Percentiles rank a stretch among this genome's conserved stretches.
Conservation (phyloP, 2,888 invertebrate genomes). For the Aproaerema taeniolella region DNA sequence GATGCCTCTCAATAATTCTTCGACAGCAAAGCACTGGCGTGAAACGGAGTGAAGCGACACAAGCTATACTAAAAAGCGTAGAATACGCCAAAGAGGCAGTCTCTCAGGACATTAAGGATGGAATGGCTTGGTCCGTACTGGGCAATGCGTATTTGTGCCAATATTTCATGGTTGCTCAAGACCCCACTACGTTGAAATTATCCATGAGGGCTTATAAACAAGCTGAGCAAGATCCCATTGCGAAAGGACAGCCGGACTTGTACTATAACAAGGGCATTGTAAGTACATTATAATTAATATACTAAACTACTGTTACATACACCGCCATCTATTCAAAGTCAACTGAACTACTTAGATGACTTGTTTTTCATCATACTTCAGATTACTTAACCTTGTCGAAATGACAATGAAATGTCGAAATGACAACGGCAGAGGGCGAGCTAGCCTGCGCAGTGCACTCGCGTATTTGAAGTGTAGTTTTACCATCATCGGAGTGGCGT, state of each 20-base stretch:
- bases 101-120: conserved; percentile 85
- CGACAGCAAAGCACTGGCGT: conserved; percentile 77
- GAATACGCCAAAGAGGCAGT: conserved; percentile 90
- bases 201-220: conserved; percentile 89
- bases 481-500: too few relatives aligned
- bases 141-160: conserved; percentile 91
- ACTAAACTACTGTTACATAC: conserved; percentile 1
- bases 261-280: conserved; percentile 91
- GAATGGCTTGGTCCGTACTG: conserved; percentile 88
- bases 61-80: conserved; percentile 83
- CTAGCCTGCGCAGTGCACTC: too few relatives aligned
- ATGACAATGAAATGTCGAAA: too few relatives aligned
- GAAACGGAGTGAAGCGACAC: conserved; percentile 69
- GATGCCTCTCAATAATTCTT: conserved; percentile 89
- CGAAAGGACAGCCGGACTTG: conserved; percentile 85
- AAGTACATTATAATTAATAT: conserved; percentile 58
- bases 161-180: conserved; percentile 86
- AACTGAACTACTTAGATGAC: too few relatives aligned
- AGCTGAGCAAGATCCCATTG: conserved; percentile 83
- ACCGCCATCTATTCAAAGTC: too few relatives aligned
- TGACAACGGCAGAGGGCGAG: too few relatives aligned
- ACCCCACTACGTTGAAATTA: conserved; percentile 82
- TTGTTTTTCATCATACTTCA: too few relatives aligned
- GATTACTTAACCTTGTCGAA: too few relatives aligned
- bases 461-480: too few relatives aligned